These are phyloP conservation scores for Buteo buteo DNA, from an alignment of 2,113 vertebrate species.

Conservation along the genomic window DNA sequence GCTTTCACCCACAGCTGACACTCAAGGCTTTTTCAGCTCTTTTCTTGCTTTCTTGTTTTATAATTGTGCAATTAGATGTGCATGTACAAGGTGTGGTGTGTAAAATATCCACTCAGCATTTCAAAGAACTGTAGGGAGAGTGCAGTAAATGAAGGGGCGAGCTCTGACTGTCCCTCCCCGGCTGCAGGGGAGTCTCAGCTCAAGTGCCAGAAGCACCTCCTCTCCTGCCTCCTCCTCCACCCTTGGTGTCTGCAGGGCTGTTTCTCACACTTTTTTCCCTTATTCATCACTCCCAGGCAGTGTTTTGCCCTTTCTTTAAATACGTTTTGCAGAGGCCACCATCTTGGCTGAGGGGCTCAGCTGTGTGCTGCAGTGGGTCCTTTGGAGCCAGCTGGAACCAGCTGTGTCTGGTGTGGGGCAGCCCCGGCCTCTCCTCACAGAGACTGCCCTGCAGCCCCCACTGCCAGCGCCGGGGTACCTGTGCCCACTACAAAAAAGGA, in stretches of 20 bases:
- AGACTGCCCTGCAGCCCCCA: neutral
- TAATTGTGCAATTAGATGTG: neutral
- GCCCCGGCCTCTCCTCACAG: neutral
- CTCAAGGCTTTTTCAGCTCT: neutral
- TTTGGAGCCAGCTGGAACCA: fast-evolving
- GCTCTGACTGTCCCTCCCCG: fast-evolving
- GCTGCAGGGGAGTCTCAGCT: neutral
- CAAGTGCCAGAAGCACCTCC: fast-evolving
- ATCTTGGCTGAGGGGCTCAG: neutral
- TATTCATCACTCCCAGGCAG: neutral
- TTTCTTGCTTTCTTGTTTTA: neutral
- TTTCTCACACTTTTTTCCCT: neutral
- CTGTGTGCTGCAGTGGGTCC: neutral
- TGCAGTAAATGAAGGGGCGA: neutral
- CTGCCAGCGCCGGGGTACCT: neutral
- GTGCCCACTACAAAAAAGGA: neutral
- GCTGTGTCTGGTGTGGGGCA: too few relatives aligned
- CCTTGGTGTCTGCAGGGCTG: too few relatives aligned
- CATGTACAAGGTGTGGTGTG: neutral
- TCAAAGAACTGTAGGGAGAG: neutral
- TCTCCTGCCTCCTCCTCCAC: neutral
- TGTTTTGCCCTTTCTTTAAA: neutral
- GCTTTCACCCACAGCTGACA: neutral
- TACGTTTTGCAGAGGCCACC: neutral
- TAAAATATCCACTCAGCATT: neutral